Base-by-base conservation (phyloP, 1,140 invertebrate species). In the Aphaenogaster floridana region DNA sequence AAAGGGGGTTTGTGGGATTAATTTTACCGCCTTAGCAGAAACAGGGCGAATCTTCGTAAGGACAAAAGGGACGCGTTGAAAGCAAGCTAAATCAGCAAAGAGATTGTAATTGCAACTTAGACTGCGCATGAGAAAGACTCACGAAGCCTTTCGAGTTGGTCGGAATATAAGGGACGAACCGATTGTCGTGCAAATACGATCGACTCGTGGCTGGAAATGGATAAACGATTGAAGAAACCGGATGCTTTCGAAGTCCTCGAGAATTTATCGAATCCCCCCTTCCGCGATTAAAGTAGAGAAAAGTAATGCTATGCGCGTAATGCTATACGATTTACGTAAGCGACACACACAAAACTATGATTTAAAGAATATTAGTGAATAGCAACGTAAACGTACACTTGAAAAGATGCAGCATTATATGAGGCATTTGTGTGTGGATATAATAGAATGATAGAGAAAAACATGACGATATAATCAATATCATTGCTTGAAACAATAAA, bases 41-140 rank as follows among this genome's bases (percentile, higher is more conserved):
- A 61, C 69, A 48, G 45, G 50, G 8, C 34, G 52, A 21, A 50
- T 34, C 52, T 61, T 48, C 83, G 81, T 76, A 87, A 91, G 88
- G 87, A 89, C 69, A 76, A 84, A 84, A 74, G 42, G 86, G 86
- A 88, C 69, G 87, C 86, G 91, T 91, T 87, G 86, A 91, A 90
- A 92, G 72, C 81, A 79, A 87, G 90, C 81, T 92, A 85, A 87
- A 80, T 83, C 89, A 83, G 89, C 89, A 90, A 92, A 90, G 87
- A 93, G 76, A 87, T 90, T 84, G 92, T 91, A 93, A 93, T 93
- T 92, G 91, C 91, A 93, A 93, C 87, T 92, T 92, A 86, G 89
- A 89, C 91, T 91, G 88, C 80, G 86, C 88, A 86, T 85, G 71
- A 74, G 78, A 39, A 72, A 54, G 59, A 83, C 15, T 66, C 59